phyloP scores from a whole-genome alignment of 2,797 vertebrate genomes.

The Neostethus bicornis region DNA sequence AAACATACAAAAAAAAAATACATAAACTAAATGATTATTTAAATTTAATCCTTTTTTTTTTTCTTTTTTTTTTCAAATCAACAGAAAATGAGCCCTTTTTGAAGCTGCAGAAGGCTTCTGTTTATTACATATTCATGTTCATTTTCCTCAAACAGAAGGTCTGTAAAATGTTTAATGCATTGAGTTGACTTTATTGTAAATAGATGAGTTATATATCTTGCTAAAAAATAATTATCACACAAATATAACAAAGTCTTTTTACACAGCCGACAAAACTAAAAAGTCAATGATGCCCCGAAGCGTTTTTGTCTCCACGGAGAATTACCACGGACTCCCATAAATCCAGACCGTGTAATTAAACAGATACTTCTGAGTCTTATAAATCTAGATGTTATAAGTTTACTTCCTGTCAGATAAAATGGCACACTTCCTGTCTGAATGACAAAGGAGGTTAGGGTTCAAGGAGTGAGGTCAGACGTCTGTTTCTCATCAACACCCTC shows the following conservation, averaged over 20 bases:
- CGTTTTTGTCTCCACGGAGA: slow-evolving; percentile 47
- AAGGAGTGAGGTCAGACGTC: slow-evolving; percentile 54
- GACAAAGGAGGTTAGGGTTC: slow-evolving; percentile 56
- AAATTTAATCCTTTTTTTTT: slow-evolving; percentile 13
- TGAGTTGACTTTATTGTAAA: slow-evolving; percentile 2
- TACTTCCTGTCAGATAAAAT: slow-evolving; percentile 60
- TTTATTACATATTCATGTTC: slow-evolving; percentile 1
- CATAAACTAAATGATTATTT: slow-evolving; percentile 3
- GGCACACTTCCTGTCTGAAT: slow-evolving; percentile 64
- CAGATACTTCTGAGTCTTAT: slow-evolving; percentile 56
- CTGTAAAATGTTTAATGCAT: slow-evolving; percentile 26
- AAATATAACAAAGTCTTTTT: slow-evolving; percentile 50
- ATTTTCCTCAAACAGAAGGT: slow-evolving; percentile 21
- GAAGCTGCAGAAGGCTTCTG: neutral
- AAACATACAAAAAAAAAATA: neutral
- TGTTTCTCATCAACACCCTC: slow-evolving; percentile 68
- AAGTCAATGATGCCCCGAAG: slow-evolving; percentile 59
- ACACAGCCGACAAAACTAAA: slow-evolving; percentile 44
- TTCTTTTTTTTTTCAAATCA: slow-evolving; percentile 1
- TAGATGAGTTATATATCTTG: slow-evolving; percentile 12
- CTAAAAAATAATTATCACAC: slow-evolving; percentile 22
- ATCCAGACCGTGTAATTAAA: slow-evolving; percentile 69
- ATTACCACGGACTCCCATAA: slow-evolving; percentile 61
- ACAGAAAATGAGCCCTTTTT: slow-evolving; percentile 8
- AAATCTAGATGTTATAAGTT: slow-evolving; percentile 57